Base-by-base conservation (phyloP, 2,797 vertebrate genomes). In the Oryzias dopingdopingensis region DNA sequence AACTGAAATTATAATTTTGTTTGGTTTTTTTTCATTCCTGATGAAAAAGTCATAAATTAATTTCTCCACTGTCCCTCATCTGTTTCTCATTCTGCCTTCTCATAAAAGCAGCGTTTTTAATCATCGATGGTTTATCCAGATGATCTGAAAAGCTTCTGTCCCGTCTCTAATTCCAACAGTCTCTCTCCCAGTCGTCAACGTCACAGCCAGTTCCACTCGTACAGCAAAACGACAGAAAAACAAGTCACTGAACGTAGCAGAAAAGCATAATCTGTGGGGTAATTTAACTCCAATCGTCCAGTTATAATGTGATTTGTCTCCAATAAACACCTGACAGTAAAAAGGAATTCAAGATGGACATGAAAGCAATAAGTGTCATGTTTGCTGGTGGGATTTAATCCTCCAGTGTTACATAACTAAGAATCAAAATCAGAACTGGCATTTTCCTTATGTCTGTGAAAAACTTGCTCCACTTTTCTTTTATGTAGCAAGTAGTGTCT, bases 41-140 rank as follows among this genome's bases (percentile, higher is more conserved):
- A 37, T 37, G 32, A 37, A 37, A 37, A 37, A 37, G 32, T 37
- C 32, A 37, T 37, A 12, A 37, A 37, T 37, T 37, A 37, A 37
- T n/a, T n/a, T 32, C 13, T 17, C 1, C 42, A 3, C 18, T 14
- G n/a, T 49, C 5, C 32, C 22, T 54, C 32, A 10, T 42, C 17
- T 61, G 37, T 22, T 18, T 20, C 24, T 6, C 18, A 48, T 15
- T 52, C 4, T 48, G 7, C 49, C 17, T 55, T 59, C 23, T 49
- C 56, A 6, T 42, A 17, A 69, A 57, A 16, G 42, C 26, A 44
- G 42, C 1, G 0, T 49, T 56, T 69, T 52, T 56, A 67, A 71
- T 64, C 66, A 43, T 74, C 76, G 58, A 57, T 14, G 6, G 22
- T 48, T 63, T 59, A 44, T 71, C 16, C 53, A 42, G 49, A 20